These are phyloP conservation scores for Cylas formicarius DNA, from an alignment of 1,140 invertebrate species.

Conservation along the genomic window DNA sequence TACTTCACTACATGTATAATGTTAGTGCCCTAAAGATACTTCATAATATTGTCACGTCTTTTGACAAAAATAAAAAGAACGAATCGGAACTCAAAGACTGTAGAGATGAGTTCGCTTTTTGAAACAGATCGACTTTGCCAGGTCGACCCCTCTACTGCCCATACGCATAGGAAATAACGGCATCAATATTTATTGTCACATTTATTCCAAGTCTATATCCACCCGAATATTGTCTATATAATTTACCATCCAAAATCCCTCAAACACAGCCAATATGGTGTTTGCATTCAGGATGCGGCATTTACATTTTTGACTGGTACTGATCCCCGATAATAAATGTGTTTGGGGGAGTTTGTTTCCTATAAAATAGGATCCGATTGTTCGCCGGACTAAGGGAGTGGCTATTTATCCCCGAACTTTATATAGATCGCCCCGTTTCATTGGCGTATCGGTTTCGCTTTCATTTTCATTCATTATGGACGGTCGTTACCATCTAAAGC, in stretches of 20 bases:
- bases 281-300: constrained; percentile 13
- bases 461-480: no score
- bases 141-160: constrained; percentile 16
- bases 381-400: constrained; percentile 28
- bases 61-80: no score
- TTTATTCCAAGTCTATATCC: constrained; percentile 18
- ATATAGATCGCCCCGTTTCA: no score
- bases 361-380: constrained; percentile 22
- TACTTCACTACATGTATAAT: no score
- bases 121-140: no score
- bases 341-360: constrained; percentile 25
- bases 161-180: constrained; percentile 10
- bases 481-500: no score
- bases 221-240: constrained; percentile 26
- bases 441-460: no score
- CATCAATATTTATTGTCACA: constrained; percentile 25
- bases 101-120: no score
- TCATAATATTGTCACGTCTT: no score
- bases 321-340: constrained; percentile 25
- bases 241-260: constrained; percentile 26
- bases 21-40: no score
- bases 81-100: no score
- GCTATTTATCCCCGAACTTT: constrained; percentile 18
- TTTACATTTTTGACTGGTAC: constrained; percentile 25
- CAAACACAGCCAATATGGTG: constrained; percentile 26